Percentiles rank a stretch among this genome's conserved stretches.
These are phyloP conservation scores for Gasterosteus nipponicus DNA, from an alignment of 2,113 vertebrate species.

Conservation along the genomic window DNA sequence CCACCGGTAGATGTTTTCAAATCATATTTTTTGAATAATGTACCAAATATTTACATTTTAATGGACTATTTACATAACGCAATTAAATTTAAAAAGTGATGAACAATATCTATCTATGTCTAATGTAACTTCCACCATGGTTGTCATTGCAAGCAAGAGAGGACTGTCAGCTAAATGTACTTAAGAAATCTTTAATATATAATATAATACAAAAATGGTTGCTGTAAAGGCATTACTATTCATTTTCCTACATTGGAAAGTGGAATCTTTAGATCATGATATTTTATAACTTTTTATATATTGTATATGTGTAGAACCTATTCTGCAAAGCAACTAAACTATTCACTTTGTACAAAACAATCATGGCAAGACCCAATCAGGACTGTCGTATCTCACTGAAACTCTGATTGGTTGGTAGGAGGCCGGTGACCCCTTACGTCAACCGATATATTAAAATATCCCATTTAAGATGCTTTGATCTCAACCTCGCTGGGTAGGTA, in stretches of 20 bases:
- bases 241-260: not conserved
- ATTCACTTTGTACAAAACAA: not conserved
- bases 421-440: not conserved
- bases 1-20: not conserved
- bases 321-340: not conserved
- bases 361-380: not conserved
- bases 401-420: slow-evolving; percentile 47
- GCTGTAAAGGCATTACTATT: not conserved
- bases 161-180: not conserved
- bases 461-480: not conserved
- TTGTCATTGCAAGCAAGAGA: not conserved
- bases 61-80: not conserved
- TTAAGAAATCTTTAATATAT: not conserved
- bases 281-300: not conserved
- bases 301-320: not conserved
- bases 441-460: slow-evolving; percentile 32
- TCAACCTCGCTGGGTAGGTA: not conserved
- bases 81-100: not conserved
- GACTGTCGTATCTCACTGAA: not conserved
- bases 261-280: not conserved
- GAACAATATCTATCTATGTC: not conserved
- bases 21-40: not conserved
- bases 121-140: not conserved
- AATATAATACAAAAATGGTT: not conserved
- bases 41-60: not conserved